These are phyloP conservation scores for Seriola aureovittata DNA, from an alignment of 2,113 vertebrate species.

Conservation along the genomic window DNA sequence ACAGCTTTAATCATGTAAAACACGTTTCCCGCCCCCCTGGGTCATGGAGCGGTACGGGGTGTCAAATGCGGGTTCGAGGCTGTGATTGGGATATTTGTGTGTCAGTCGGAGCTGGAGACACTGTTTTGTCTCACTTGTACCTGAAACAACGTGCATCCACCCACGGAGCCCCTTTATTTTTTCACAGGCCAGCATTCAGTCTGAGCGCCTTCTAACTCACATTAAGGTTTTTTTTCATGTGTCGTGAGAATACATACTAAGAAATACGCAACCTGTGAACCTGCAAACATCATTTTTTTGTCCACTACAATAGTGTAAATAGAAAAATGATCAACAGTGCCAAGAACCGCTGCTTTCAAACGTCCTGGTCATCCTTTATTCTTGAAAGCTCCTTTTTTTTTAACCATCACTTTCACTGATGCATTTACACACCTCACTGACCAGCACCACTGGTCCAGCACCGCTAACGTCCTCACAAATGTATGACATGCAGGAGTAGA, in stretches of 20 bases:
- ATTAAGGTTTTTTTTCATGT: neutral
- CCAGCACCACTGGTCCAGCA: neutral
- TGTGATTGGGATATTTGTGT: neutral
- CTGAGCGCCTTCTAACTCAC: neutral
- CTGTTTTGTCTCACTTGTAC: neutral
- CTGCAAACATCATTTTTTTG: no score
- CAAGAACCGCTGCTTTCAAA: neutral
- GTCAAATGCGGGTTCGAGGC: neutral
- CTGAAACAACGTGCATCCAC: neutral
- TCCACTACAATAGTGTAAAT: neutral
- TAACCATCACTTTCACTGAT: constrained; percentile 15
- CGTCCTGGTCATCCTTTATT: neutral
- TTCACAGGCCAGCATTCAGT: neutral
- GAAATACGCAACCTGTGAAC: neutral
- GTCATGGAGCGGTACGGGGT: neutral
- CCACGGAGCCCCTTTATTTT: neutral
- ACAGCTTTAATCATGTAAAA: neutral
- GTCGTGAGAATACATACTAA: neutral
- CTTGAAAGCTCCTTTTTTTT: neutral
- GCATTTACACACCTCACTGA: constrained; percentile 25
- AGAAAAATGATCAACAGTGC: neutral
- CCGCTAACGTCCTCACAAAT: constrained; percentile 27
- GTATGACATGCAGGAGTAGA: constrained; percentile 39
- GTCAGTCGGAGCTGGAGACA: neutral
- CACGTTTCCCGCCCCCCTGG: neutral